phyloP scores from a whole-genome alignment of 2,113 vertebrate genomes.

The Panthera tigris region DNA sequence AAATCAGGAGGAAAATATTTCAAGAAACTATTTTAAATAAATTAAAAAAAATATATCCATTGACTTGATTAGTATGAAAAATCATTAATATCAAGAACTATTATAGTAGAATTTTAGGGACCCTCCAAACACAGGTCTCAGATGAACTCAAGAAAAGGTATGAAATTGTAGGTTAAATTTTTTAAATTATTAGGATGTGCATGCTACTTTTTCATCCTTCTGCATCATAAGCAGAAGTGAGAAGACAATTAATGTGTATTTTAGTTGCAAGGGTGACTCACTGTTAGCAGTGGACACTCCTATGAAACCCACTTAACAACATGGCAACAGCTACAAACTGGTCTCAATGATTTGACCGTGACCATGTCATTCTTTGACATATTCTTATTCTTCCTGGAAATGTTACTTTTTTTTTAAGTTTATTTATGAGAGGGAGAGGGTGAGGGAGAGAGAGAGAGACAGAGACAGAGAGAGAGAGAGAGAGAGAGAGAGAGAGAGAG shows the following conservation, averaged over 20 bases:
- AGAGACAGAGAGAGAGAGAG: no score
- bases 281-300: neutral
- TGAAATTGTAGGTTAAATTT: neutral
- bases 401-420: neutral
- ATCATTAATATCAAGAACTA: neutral
- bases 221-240: neutral
- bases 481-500: no score
- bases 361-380: neutral
- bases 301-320: no score
- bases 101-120: neutral
- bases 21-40: neutral
- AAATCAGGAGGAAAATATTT: neutral
- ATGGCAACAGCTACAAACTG: neutral
- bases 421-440: no score
- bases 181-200: neutral
- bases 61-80: neutral
- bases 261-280: neutral
- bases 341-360: neutral
- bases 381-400: neutral
- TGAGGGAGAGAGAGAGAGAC: rapidly evolving
- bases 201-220: neutral
- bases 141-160: neutral
- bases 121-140: neutral
- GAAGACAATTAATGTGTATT: neutral
- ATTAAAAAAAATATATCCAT: neutral